phyloP scores from a whole-genome alignment of 2,888 invertebrate species.

The Boloria selene region DNA sequence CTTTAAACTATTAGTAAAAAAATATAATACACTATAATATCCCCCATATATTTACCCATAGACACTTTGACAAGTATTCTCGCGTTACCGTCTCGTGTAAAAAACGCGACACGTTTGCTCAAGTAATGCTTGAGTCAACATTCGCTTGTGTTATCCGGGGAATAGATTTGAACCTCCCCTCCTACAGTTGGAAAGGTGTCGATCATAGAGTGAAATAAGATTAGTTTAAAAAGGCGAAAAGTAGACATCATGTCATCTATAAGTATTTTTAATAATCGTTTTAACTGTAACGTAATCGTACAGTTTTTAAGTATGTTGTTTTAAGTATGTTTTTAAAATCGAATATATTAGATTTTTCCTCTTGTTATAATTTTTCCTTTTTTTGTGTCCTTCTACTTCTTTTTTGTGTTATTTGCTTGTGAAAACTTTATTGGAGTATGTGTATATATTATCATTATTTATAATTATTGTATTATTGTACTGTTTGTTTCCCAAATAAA shows the following conservation, averaged over 20 bases:
- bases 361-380: too few relatives aligned
- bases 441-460: too few relatives aligned
- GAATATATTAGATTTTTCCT: too few relatives aligned
- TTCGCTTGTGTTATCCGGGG: slow-evolving; percentile 33
- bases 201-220: slow-evolving; percentile 9
- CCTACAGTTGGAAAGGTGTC: slow-evolving; percentile 10
- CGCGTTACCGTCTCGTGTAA: slow-evolving; percentile 23
- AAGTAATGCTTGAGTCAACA: slow-evolving; percentile 76
- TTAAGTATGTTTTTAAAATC: background rate
- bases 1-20: too few relatives aligned
- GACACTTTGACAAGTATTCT: slow-evolving; percentile 19
- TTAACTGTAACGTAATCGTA: background rate
- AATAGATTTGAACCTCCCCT: slow-evolving; percentile 27
- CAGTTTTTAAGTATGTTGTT: too few relatives aligned
- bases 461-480: too few relatives aligned
- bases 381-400: too few relatives aligned
- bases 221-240: background rate
- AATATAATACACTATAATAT: background rate
- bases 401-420: too few relatives aligned
- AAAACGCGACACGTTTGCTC: slow-evolving; percentile 62
- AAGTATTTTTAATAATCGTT: background rate
- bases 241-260: background rate
- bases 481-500: too few relatives aligned
- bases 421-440: too few relatives aligned
- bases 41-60: slow-evolving; percentile 10